phyloP scores from a whole-genome alignment of 2,797 vertebrate species.

The Halcyon chelicuti region DNA sequence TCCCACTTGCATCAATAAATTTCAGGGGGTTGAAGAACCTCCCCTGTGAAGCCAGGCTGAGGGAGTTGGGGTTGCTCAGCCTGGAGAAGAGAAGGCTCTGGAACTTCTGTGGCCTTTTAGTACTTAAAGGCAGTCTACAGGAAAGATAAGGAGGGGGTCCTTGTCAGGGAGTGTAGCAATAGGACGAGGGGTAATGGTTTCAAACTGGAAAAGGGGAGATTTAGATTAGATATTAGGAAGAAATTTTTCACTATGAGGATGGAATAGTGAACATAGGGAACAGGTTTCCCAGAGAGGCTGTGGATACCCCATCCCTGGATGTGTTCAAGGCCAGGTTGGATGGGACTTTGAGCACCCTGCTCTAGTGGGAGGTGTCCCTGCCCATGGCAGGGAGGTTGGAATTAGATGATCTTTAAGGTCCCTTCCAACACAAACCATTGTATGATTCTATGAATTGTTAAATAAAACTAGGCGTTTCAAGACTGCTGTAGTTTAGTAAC shows the following conservation, averaged over 20 bases:
- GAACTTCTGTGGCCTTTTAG: background rate
- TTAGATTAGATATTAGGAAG: background rate
- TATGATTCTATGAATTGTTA: background rate
- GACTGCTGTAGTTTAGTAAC: fast-evolving
- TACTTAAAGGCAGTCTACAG: background rate
- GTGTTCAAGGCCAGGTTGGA: background rate
- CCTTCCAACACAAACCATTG: background rate
- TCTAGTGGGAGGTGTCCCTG: background rate
- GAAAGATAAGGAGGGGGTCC: background rate
- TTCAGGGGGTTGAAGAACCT: too few species aligned
- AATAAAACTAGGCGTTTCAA: background rate
- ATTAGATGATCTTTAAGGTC: background rate
- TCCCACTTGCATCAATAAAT: background rate
- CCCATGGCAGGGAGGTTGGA: background rate
- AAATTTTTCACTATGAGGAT: background rate
- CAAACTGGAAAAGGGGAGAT: background rate
- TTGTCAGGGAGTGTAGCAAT: background rate
- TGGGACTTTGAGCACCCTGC: background rate
- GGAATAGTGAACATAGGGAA: background rate
- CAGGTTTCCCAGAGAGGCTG: background rate
- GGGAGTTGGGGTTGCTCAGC: too few species aligned
- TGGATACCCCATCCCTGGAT: background rate
- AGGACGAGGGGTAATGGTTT: background rate
- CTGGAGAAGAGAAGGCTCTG: background rate
- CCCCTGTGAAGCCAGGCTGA: too few species aligned